Conservation (phyloP, 2,797 vertebrate genomes). For the Siniperca undulata region DNA sequence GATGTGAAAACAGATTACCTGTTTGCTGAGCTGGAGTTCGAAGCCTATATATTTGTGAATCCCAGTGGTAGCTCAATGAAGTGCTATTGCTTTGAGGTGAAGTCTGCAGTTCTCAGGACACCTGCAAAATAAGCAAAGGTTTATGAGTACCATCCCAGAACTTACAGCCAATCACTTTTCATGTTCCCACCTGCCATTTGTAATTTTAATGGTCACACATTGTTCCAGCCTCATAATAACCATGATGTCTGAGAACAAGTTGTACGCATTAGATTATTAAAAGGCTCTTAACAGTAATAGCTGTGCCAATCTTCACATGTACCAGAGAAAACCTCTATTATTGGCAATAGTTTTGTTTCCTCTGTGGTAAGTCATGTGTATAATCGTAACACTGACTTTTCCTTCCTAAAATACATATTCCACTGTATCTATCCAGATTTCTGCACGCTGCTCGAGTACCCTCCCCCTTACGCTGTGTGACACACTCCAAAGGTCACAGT, state of each 20-base stretch:
- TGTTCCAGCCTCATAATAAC: neutral
- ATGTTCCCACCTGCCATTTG: slow-evolving; percentile 14
- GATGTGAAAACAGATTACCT: slow-evolving; percentile 76
- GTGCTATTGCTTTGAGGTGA: slow-evolving; percentile 64
- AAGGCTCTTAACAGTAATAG: neutral
- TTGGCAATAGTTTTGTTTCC: neutral
- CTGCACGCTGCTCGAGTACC: slow-evolving; percentile 70
- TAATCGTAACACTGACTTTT: slow-evolving; percentile 27
- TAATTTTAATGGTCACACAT: slow-evolving; percentile 10
- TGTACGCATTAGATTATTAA: slow-evolving; percentile 11
- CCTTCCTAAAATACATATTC: slow-evolving; percentile 55
- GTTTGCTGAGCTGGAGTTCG: slow-evolving; percentile 66
- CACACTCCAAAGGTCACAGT: slow-evolving; percentile 90
- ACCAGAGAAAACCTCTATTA: neutral
- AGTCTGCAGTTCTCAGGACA: slow-evolving; percentile 75
- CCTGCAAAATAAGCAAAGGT: slow-evolving; percentile 75
- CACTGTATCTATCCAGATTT: slow-evolving; percentile 73
- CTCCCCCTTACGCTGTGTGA: slow-evolving; percentile 81
- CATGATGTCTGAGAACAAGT: slow-evolving; percentile 5
- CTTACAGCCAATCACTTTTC: slow-evolving; percentile 11
- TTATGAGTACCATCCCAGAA: slow-evolving; percentile 28
- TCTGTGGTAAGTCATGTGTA: neutral
- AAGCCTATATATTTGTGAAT: slow-evolving; percentile 59
- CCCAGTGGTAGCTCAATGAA: slow-evolving; percentile 54
- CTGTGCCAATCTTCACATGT: neutral